Evolutionary conservation across 2,888 invertebrate species (phyloP).

Genomic region (Pachycephus smyrnensis): DNA sequence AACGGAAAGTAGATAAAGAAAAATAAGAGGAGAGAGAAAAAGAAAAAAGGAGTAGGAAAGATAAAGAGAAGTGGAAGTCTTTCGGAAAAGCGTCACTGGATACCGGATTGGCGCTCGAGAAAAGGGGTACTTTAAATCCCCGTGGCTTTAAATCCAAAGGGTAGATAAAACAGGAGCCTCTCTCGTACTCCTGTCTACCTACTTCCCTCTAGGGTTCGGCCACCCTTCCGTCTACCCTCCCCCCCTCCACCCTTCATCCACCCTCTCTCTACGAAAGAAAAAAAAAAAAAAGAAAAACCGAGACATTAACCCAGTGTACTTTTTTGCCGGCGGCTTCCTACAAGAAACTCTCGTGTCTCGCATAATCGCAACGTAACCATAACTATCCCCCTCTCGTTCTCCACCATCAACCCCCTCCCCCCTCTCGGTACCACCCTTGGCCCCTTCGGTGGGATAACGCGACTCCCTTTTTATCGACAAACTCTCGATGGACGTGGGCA

Average conservation of each 20-base stretch:
- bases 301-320: neutral
- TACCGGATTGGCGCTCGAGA: no score
- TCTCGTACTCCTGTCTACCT: neutral
- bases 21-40: neutral
- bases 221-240: neutral
- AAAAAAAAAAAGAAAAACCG: no score
- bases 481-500: slow-evolving; percentile 18
- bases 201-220: neutral
- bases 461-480: no score
- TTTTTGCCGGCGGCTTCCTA: slow-evolving; percentile 7
- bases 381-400: neutral
- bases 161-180: slow-evolving; percentile 16
- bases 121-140: slow-evolving; percentile 11
- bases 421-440: no score
- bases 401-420: neutral
- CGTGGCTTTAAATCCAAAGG: slow-evolving; percentile 13
- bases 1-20: no score
- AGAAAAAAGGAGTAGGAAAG: neutral
- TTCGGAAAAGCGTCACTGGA: no score
- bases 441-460: no score
- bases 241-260: neutral
- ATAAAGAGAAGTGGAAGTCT: neutral
- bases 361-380: slow-evolving; percentile 20
- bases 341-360: slow-evolving; percentile 8
- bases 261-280: neutral